Percentiles rank a stretch among this genome's conserved stretches.
phyloP scores from a whole-genome alignment of 2,888 invertebrate genomes.

The Xanthostigma xanthostigma region DNA sequence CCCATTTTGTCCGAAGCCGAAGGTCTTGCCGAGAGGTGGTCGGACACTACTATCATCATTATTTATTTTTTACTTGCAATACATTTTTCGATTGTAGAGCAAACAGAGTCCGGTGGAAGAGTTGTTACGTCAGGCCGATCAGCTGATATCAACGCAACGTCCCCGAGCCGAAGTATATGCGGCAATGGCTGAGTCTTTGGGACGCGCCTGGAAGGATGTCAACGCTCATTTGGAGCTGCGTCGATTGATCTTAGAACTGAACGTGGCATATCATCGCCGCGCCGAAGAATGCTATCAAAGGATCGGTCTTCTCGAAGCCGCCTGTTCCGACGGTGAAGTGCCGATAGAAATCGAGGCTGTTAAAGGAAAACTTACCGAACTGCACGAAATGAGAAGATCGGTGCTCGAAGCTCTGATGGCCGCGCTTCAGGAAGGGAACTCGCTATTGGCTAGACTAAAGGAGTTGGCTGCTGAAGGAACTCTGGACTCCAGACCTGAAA shows the following conservation, averaged over 20 bases:
- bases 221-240: slow-evolving; percentile 62
- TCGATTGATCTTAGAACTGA: slow-evolving; percentile 59
- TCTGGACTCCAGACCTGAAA: slow-evolving; percentile 56
- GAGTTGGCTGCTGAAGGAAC: slow-evolving; percentile 60
- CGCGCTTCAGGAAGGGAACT: slow-evolving; percentile 67
- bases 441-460: slow-evolving; percentile 54
- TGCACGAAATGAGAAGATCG: slow-evolving; percentile 54
- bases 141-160: slow-evolving; percentile 60
- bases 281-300: slow-evolving; percentile 52
- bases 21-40: too few relatives aligned
- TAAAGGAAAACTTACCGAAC: slow-evolving; percentile 48
- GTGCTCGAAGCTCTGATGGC: slow-evolving; percentile 64
- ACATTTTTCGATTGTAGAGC: slow-evolving; percentile 35
- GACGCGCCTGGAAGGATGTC: slow-evolving; percentile 68
- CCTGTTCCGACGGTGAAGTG: slow-evolving; percentile 48
- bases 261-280: slow-evolving; percentile 62
- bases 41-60: neutral
- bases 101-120: slow-evolving; percentile 83
- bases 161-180: slow-evolving; percentile 67
- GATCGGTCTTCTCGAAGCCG: slow-evolving; percentile 51
- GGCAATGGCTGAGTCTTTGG: slow-evolving; percentile 73
- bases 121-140: slow-evolving; percentile 73
- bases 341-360: slow-evolving; percentile 60
- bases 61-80: neutral
- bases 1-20: too few relatives aligned